Evolutionary conservation across 2,113 vertebrate species (phyloP).

Genomic region (Gavia stellata): DNA sequence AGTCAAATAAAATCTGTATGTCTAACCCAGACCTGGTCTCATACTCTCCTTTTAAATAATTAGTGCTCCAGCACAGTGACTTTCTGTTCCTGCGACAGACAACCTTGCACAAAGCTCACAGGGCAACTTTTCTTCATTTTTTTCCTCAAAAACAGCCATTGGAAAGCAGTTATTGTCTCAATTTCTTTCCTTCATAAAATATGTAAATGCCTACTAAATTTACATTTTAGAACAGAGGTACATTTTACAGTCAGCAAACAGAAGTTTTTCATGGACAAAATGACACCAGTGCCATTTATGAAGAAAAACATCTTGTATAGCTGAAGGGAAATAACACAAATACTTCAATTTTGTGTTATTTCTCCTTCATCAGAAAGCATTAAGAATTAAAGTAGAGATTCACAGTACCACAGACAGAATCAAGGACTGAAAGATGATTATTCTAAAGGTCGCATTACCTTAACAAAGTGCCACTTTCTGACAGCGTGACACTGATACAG

Average conservation of each 20-base stretch:
- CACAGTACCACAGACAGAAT: constrained; percentile 29
- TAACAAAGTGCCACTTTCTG: constrained; percentile 75
- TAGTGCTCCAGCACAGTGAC: background rate
- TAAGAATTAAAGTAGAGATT: constrained; percentile 58
- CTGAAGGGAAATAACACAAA: background rate
- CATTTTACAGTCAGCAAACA: background rate
- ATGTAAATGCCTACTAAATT: background rate
- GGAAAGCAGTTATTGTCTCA: background rate
- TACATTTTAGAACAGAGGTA: constrained; percentile 30
- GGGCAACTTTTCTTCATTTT: background rate
- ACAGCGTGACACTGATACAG: constrained; percentile 54
- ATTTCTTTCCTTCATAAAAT: constrained; percentile 16
- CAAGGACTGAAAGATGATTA: constrained; percentile 63
- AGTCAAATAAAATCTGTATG: background rate
- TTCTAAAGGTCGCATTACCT: constrained; percentile 79
- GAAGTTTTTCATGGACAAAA: constrained; percentile 16
- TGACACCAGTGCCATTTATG: constrained; percentile 22
- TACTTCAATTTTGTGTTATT: constrained; percentile 17
- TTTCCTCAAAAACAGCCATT: background rate
- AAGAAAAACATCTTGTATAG: background rate
- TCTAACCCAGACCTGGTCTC: background rate
- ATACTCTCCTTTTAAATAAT: background rate
- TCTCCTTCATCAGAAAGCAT: constrained; percentile 34
- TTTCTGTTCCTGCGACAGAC: background rate
- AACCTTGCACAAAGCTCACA: background rate